A percentile compares a stretch with the other conserved stretches of the same genome.
phyloP scores from a whole-genome alignment of 2,113 vertebrate genomes.

The Rutilus rutilus region DNA sequence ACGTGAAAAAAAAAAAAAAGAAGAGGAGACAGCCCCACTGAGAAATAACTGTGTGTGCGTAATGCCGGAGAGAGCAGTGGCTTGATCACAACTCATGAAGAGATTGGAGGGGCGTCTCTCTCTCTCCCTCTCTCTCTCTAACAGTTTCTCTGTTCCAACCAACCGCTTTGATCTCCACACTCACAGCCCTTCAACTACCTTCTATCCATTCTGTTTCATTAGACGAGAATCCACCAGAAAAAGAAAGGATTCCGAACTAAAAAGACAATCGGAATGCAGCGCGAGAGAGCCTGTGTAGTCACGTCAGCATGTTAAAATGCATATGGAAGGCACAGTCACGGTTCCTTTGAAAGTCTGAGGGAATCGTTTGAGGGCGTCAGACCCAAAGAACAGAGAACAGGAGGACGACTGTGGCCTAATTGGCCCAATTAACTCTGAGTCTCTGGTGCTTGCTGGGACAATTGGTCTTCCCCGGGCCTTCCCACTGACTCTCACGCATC shows the following conservation, averaged over 20 bases:
- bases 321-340: slow-evolving; percentile 42
- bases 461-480: slow-evolving; percentile 43
- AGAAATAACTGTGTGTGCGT: slow-evolving; percentile 29
- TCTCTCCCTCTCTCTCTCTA: slow-evolving; percentile 3
- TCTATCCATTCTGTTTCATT: slow-evolving; percentile 42
- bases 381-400: slow-evolving; percentile 35
- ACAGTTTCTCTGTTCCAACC: slow-evolving; percentile 22
- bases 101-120: slow-evolving; percentile 39
- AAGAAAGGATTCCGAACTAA: slow-evolving; percentile 8
- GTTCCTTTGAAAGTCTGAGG: slow-evolving; percentile 28
- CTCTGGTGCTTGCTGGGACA: slow-evolving; percentile 47
- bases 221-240: slow-evolving; percentile 12
- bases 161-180: slow-evolving; percentile 31
- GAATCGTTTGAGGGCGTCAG: slow-evolving; percentile 43
- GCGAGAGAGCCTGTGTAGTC: slow-evolving; percentile 39
- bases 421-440: slow-evolving; percentile 55
- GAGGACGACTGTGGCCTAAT: slow-evolving; percentile 51
- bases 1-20: slow-evolving; percentile 45
- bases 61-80: slow-evolving; percentile 2
- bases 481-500: slow-evolving; percentile 46
- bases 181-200: slow-evolving; percentile 43
- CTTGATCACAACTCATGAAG: slow-evolving; percentile 41
- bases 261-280: slow-evolving; percentile 34
- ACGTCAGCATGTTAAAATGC: slow-evolving; percentile 80
- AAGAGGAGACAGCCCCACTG: slow-evolving; percentile 22